Evolutionary conservation across 1,140 invertebrate genomes (phyloP), one percentile per base, ranked within the genome.

Genomic region (Trialeurodes vaporariorum): DNA sequence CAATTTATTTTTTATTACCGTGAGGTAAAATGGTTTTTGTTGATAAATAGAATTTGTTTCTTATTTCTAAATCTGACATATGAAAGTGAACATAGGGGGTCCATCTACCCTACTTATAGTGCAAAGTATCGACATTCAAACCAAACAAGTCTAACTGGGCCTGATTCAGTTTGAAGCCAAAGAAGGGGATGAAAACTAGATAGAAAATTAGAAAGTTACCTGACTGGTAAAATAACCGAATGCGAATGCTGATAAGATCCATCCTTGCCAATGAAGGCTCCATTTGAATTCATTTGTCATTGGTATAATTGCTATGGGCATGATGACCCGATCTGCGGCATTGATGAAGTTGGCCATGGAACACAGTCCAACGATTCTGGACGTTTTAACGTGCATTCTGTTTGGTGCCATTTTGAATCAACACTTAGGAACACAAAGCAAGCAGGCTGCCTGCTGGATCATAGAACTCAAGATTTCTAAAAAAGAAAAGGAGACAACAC

Each of bases 181-280:
- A n/a, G n/a, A n/a, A n/a, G n/a, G n/a, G n/a, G n/a, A n/a, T n/a
- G n/a, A n/a, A n/a, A 24, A 61, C 34, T 2, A 27, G 61, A n/a
- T 25, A n/a, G n/a, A n/a, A n/a, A n/a, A n/a, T n/a, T n/a, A n/a
- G 17, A 49, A 49, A 49, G 5, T 74, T 76, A 87, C 85, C 80
- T 90, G 88, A 81, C 87, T 90, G 71, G 87, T 88, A 72, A 91
- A 88, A 74, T 90, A 91, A 59, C 89, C 89, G 70, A 89, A 85
- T 22, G 89, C 86, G 81, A 91, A 91, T 34, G 88, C 87, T 67
- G 87, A 90, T 25, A 89, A 78, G 64, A 91, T 87, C 87, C 87
- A 90, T 68, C 89, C 89, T 76, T 91, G 88, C 75, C 83, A 84
- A 72, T 89, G 83, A 24, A 91, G 75, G 71, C 80, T 84, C 89